phyloP scores from a whole-genome alignment of 2,797 vertebrate genomes.

The Leucoraja ocellata region DNA sequence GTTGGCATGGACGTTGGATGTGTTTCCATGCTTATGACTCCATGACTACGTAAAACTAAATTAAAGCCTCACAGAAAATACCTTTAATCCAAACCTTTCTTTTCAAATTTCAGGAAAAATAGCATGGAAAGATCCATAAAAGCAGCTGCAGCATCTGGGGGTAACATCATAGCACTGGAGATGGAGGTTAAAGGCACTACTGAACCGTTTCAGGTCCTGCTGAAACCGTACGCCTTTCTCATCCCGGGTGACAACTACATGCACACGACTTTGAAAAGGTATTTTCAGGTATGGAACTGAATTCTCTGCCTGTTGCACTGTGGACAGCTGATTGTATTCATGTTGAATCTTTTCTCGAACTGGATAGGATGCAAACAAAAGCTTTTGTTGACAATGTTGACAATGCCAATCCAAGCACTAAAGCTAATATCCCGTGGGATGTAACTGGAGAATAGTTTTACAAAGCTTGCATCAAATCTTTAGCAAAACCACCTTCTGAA shows the following conservation, averaged over 20 bases:
- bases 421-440: too few species aligned
- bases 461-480: too few species aligned
- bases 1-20: too few species aligned
- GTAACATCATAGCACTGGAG: conserved; percentile 68
- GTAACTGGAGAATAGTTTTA: too few species aligned
- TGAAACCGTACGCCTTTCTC: conserved; percentile 77
- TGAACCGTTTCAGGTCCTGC: conserved; percentile 67
- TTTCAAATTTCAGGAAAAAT: conserved; percentile 9
- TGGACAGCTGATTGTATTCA: too few species aligned
- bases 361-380: too few species aligned
- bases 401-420: too few species aligned
- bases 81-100: background rate
- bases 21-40: too few species aligned
- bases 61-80: background rate
- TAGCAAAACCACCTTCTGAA: too few species aligned
- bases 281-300: conserved; percentile 64
- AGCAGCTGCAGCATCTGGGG: conserved; percentile 44
- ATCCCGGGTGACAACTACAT: conserved; percentile 75
- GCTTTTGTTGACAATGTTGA: too few species aligned
- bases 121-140: conserved; percentile 44
- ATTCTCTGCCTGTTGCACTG: too few species aligned
- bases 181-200: conserved; percentile 79
- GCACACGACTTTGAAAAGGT: conserved; percentile 59
- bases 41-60: background rate
- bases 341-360: too few species aligned